A percentile compares a stretch with the other conserved stretches of the same genome.
phyloP scores from a whole-genome alignment of 2,113 vertebrate species.

The Oceanodroma tethys region DNA sequence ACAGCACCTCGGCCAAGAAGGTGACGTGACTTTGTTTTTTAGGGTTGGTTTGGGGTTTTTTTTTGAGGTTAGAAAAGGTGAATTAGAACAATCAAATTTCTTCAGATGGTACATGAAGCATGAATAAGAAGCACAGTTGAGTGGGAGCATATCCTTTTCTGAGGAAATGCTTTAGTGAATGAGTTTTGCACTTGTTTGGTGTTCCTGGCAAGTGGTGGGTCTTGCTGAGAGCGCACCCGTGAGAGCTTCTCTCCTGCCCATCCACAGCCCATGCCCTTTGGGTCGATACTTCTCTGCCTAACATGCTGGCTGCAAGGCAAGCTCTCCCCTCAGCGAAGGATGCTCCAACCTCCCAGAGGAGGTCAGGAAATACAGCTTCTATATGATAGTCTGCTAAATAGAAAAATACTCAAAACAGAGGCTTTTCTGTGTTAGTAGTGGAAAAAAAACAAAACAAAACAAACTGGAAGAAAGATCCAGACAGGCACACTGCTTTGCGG shows the following conservation, averaged over 20 bases:
- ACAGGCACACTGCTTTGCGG: background rate
- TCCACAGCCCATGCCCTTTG: background rate
- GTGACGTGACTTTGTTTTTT: background rate
- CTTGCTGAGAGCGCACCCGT: rapidly evolving
- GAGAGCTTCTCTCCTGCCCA: background rate
- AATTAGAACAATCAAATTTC: background rate
- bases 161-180: background rate
- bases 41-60: background rate
- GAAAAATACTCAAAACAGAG: background rate
- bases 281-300: background rate
- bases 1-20: background rate
- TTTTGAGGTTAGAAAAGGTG: background rate
- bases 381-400: background rate
- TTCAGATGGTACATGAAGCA: background rate
- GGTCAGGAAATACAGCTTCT: background rate
- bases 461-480: background rate
- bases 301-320: background rate
- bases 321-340: background rate
- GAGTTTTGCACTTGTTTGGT: background rate
- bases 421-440: background rate
- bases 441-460: background rate
- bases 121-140: background rate
- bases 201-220: background rate
- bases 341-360: background rate
- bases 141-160: background rate